These are phyloP conservation scores for Brenthis ino DNA, from an alignment of 2,888 invertebrate genomes.

Conservation along the genomic window DNA sequence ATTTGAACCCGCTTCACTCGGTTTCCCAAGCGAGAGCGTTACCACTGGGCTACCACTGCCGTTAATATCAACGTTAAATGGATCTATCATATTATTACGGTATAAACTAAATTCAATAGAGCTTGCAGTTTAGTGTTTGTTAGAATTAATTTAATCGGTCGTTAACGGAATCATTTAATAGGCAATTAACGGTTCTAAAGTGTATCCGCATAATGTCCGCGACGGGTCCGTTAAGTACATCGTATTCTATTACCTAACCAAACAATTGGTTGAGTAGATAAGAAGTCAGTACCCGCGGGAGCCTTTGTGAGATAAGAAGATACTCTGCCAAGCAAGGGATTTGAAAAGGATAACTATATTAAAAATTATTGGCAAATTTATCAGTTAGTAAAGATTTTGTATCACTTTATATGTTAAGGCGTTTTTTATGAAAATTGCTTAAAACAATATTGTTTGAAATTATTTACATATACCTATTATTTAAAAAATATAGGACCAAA, in stretches of 20 bases:
- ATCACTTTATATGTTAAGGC: too few species aligned
- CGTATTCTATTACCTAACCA: conserved; percentile 70
- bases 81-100: conserved; percentile 9
- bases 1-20: too few species aligned
- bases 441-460: too few species aligned
- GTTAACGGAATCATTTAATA: conserved; percentile 59
- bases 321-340: conserved; percentile 17
- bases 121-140: conserved; percentile 43
- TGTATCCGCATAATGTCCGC: conserved; percentile 54
- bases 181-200: conserved; percentile 65
- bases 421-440: too few species aligned
- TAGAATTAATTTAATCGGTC: conserved; percentile 64
- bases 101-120: conserved; percentile 14
- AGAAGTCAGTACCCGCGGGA: conserved; percentile 55
- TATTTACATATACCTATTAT: not conserved
- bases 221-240: conserved; percentile 47
- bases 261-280: conserved; percentile 73
- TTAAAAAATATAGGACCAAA: not conserved
- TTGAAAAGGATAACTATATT: conserved; percentile 14
- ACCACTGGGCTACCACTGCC: too few species aligned
- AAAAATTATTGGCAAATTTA: not conserved
- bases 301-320: conserved; percentile 42
- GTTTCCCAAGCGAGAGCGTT: too few species aligned
- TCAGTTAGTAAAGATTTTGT: too few species aligned
- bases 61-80: not conserved